Conservation (phyloP, 2,797 vertebrate genomes). For the Diplodus sargus region DNA sequence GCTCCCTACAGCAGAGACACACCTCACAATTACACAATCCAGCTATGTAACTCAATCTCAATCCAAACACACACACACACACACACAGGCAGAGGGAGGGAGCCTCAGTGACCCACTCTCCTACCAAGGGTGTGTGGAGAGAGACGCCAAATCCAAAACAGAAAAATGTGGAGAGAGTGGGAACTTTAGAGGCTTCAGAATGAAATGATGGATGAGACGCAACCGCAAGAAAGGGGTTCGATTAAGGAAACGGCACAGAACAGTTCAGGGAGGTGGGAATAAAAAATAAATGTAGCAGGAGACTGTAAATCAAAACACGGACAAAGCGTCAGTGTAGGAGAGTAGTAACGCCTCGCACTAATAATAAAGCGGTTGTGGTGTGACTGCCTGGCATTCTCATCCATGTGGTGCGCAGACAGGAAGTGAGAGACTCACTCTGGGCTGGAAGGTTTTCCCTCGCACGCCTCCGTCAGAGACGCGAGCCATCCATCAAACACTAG, state of each 20-base stretch:
- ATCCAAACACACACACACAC: constrained; percentile 69
- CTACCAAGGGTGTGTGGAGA: constrained; percentile 39
- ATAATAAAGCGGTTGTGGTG: neutral
- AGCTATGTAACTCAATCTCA: constrained; percentile 79
- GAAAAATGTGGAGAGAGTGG: constrained; percentile 38
- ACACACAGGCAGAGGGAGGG: constrained; percentile 34
- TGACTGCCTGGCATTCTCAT: neutral
- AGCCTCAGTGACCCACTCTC: constrained; percentile 52
- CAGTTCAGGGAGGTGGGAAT: neutral
- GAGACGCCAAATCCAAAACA: constrained; percentile 49
- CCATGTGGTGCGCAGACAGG: neutral
- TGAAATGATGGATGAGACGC: constrained; percentile 27
- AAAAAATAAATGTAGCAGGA: too few relatives aligned
- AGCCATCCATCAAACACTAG: neutral
- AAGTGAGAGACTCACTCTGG: neutral
- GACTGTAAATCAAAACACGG: neutral
- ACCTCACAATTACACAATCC: constrained; percentile 81
- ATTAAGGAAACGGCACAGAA: constrained; percentile 3
- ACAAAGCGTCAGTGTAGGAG: neutral
- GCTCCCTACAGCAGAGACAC: constrained; percentile 70
- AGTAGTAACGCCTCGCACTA: neutral
- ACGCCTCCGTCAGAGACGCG: neutral
- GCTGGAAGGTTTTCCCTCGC: neutral
- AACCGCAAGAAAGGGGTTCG: neutral
- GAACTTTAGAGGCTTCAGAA: constrained; percentile 19